A percentile compares a stretch with the other conserved stretches of the same genome.
Conservation (phyloP, 1,140 invertebrate species). For the Apis laboriosa region DNA sequence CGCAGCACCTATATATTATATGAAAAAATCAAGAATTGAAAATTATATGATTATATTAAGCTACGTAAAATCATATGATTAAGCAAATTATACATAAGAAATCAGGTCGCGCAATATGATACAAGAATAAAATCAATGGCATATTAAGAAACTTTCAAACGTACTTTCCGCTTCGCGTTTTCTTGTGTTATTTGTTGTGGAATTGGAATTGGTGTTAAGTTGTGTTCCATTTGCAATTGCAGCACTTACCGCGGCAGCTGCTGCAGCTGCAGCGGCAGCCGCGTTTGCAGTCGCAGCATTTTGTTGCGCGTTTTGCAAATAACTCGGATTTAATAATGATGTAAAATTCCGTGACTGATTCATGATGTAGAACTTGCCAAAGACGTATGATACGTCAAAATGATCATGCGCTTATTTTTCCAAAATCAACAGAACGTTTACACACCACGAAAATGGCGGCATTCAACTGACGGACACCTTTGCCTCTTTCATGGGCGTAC, state of each 20-base stretch:
- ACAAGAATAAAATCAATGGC: not conserved
- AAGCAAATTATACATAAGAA: not conserved
- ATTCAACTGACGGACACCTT: conserved; percentile 8
- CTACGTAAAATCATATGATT: not conserved
- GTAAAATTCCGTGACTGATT: conserved; percentile 81
- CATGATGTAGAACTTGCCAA: conserved; percentile 56
- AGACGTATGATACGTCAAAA: not conserved
- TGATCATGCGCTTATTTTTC: not conserved
- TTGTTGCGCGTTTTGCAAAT: conserved; percentile 77
- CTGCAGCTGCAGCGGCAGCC: conserved; percentile 74
- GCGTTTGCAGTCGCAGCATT: conserved; percentile 72
- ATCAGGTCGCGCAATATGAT: not conserved
- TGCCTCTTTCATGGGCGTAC: conserved; percentile 39
- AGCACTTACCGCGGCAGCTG: conserved; percentile 76
- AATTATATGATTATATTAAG: no score
- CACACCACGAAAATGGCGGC: conserved; percentile 54
- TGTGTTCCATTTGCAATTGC: conserved; percentile 78
- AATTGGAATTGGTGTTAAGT: conserved; percentile 55
- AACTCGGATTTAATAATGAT: conserved; percentile 81
- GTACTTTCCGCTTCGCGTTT: conserved; percentile 78
- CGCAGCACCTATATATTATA: not conserved
- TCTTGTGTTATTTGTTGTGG: conserved; percentile 51
- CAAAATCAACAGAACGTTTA: conserved; percentile 10
- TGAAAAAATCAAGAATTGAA: not conserved
- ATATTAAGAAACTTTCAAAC: not conserved